A percentile compares a stretch with the other conserved stretches of the same genome.
Evolutionary conservation across 2,113 vertebrate genomes (phyloP).

Genomic region (Crotophaga sulcirostris): DNA sequence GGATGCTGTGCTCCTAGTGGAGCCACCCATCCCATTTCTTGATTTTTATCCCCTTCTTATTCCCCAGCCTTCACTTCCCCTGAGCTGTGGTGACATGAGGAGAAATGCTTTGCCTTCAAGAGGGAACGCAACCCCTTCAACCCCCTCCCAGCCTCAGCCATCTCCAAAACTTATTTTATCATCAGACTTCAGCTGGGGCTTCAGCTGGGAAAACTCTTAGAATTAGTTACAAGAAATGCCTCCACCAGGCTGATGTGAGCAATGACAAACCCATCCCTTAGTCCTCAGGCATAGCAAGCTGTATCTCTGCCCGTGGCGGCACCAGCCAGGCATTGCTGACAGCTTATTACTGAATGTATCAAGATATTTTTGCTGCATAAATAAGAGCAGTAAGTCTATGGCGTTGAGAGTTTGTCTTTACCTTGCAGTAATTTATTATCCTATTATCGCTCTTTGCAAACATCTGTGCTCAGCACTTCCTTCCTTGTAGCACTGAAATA

Average conservation of each 20-base stretch:
- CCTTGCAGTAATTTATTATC: constrained; percentile 74
- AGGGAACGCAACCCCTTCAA: not conserved
- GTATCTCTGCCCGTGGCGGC: not conserved
- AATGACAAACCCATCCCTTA: not conserved
- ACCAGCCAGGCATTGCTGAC: not conserved
- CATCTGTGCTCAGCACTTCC: constrained; percentile 68
- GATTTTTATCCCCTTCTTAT: not conserved
- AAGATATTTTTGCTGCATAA: constrained; percentile 16
- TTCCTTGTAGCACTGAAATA: constrained; percentile 61
- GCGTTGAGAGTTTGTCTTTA: constrained; percentile 11
- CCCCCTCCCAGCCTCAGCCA: not conserved
- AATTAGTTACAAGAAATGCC: not conserved
- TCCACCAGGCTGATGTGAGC: not conserved
- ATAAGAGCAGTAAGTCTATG: not conserved
- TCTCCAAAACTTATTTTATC: not conserved
- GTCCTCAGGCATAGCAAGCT: rapidly evolving
- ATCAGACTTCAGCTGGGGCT: not conserved
- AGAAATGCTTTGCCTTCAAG: not conserved
- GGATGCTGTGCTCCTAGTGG: not conserved
- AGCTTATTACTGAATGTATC: not conserved
- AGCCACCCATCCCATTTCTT: not conserved
- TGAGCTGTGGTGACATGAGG: not conserved
- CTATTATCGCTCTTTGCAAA: constrained; percentile 76
- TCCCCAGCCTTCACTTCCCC: not conserved
- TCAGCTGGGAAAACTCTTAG: not conserved